Conservation (phyloP, 2,888 invertebrate species). For the Spodoptera picta region DNA sequence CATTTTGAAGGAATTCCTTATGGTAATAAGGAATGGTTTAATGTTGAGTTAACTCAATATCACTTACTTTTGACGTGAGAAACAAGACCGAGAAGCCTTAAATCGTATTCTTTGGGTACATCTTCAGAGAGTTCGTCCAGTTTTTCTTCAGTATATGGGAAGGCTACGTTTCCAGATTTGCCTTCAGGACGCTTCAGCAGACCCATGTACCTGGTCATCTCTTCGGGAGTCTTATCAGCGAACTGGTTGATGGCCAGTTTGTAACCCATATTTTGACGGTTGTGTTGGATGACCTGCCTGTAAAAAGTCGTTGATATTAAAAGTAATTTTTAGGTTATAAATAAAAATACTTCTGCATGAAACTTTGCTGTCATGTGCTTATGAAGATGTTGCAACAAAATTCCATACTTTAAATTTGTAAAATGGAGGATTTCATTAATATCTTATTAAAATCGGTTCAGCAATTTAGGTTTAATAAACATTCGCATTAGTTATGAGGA, state of each 20-base stretch:
- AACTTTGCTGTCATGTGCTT: too few species aligned
- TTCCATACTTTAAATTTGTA: too few species aligned
- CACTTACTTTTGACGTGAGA: constrained; percentile 71
- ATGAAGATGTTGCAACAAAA: too few species aligned
- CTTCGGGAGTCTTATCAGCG: constrained; percentile 73
- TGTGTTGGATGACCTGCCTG: constrained; percentile 66
- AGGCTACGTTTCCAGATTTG: constrained; percentile 68
- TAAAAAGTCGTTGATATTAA: background rate
- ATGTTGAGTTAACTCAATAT: too few species aligned
- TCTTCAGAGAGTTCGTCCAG: constrained; percentile 53
- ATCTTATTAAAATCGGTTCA: too few species aligned
- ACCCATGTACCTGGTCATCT: constrained; percentile 68
- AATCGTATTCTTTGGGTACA: constrained; percentile 71
- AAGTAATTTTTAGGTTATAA: too few species aligned
- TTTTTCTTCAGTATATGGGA: constrained; percentile 68
- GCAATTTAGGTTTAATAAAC: too few species aligned
- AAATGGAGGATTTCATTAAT: too few species aligned
- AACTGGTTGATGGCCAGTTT: constrained; percentile 75
- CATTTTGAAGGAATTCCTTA: background rate
- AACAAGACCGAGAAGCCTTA: constrained; percentile 69
- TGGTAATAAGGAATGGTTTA: background rate
- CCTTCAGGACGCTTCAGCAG: constrained; percentile 61
- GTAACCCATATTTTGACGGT: constrained; percentile 69
- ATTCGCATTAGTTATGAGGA: too few species aligned
- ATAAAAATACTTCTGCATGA: too few species aligned